Percentiles rank a stretch among this genome's conserved stretches.
phyloP scores from a whole-genome alignment of 2,888 invertebrate genomes.

The Crepidodera aurea region DNA sequence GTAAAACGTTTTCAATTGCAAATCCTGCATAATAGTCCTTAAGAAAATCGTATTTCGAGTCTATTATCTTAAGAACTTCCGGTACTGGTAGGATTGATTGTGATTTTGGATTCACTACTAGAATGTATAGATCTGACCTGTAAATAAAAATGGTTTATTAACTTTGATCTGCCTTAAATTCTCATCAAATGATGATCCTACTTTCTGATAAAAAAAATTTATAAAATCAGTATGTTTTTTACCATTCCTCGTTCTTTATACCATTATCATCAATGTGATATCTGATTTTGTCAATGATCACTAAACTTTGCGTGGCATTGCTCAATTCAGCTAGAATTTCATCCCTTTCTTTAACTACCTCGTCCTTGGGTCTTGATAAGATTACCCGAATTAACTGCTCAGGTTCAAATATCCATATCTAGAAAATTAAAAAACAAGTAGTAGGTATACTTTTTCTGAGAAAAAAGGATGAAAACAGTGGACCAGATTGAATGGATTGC shows the following conservation, averaged over 20 bases:
- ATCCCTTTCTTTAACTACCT: conserved; percentile 74
- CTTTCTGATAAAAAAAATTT: too few relatives aligned
- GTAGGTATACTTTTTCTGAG: too few relatives aligned
- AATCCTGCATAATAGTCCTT: conserved; percentile 80
- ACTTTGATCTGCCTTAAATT: too few relatives aligned
- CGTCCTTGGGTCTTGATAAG: conserved; percentile 80
- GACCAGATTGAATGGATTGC: too few relatives aligned
- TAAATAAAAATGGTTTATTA: conserved; percentile 37
- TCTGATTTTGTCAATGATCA: conserved; percentile 81
- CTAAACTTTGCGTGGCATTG: conserved; percentile 77
- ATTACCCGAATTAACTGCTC: conserved; percentile 85
- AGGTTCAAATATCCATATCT: conserved; percentile 92
- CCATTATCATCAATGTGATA: conserved; percentile 75
- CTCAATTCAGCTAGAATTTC: conserved; percentile 77
- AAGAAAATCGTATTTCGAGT: conserved; percentile 84
- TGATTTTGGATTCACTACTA: conserved; percentile 78
- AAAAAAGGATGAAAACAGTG: too few relatives aligned
- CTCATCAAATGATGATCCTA: too few relatives aligned
- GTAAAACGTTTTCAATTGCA: conserved; percentile 78
- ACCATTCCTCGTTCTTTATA: conserved; percentile 75
- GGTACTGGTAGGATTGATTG: conserved; percentile 81
- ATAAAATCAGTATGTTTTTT: too few relatives aligned
- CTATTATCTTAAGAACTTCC: conserved; percentile 80
- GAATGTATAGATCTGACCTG: conserved; percentile 87
- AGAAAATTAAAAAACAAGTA: conserved; percentile 29